Evolutionary conservation across 2,888 invertebrate genomes (phyloP).

Genomic region (Rhyacophila evoluta): DNA sequence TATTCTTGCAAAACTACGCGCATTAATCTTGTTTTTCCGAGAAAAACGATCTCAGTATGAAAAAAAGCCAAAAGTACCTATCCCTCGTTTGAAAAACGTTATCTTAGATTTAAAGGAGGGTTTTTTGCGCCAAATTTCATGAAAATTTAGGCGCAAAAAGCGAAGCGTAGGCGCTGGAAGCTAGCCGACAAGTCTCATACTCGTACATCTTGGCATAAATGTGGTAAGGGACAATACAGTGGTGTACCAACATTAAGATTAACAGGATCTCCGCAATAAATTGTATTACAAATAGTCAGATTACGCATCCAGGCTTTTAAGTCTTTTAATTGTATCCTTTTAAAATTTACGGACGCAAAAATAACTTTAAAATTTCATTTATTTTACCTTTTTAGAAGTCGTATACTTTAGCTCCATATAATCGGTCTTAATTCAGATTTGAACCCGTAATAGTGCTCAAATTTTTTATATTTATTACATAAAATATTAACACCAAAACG

Average conservation of each 20-base stretch:
- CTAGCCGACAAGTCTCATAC: background rate
- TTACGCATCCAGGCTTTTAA: too few relatives aligned
- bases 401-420: too few relatives aligned
- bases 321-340: too few relatives aligned
- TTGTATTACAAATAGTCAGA: too few relatives aligned
- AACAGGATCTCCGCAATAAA: too few relatives aligned
- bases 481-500: too few relatives aligned
- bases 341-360: too few relatives aligned
- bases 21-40: constrained; percentile 21
- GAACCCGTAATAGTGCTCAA: too few relatives aligned
- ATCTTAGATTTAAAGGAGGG: constrained; percentile 24
- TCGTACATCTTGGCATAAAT: background rate
- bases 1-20: background rate
- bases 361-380: too few relatives aligned
- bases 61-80: constrained; percentile 13
- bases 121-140: constrained; percentile 18
- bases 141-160: constrained; percentile 13
- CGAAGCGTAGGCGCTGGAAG: background rate
- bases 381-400: too few relatives aligned
- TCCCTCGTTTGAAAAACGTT: constrained; percentile 18
- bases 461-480: too few relatives aligned
- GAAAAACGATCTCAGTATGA: constrained; percentile 5
- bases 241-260: background rate
- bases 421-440: too few relatives aligned
- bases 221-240: background rate